Percentiles rank a stretch among this genome's conserved stretches.
Conservation (phyloP, 2,797 vertebrate species). For the Pangasius krempfi region DNA sequence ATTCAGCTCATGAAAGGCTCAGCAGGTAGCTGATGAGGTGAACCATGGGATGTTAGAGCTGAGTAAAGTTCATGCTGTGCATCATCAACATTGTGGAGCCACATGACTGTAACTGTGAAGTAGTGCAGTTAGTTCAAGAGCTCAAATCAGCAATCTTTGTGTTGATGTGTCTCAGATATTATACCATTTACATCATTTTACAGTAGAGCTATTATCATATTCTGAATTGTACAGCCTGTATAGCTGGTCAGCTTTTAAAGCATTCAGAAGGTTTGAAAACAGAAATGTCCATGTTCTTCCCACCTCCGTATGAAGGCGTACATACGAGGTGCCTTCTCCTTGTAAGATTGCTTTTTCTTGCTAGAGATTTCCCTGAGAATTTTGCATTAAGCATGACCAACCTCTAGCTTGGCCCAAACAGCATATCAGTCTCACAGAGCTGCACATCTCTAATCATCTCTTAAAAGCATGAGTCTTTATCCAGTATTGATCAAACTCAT, state of each 20-base stretch:
- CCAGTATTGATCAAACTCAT: background rate
- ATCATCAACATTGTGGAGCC: conserved; percentile 23
- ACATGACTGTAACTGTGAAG: conserved; percentile 4
- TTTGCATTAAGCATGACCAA: background rate
- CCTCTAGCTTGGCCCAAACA: background rate
- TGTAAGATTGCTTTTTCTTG: background rate
- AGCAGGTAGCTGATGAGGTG: conserved; percentile 32
- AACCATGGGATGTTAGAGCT: conserved; percentile 19
- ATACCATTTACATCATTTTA: background rate
- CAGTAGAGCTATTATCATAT: background rate
- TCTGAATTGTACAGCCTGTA: background rate
- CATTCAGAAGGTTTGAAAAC: conserved; percentile 1
- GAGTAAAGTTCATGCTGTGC: conserved; percentile 27
- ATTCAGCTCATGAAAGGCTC: conserved; percentile 20
- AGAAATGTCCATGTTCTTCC: background rate
- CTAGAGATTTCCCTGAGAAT: background rate
- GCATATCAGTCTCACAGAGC: background rate
- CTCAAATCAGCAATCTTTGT: conserved; percentile 6
- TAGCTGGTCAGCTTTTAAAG: background rate
- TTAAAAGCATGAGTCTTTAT: background rate
- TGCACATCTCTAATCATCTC: background rate
- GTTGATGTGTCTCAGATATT: background rate
- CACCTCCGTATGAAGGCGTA: background rate
- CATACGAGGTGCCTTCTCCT: background rate
- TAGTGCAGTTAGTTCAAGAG: conserved; percentile 7